phyloP scores from a whole-genome alignment of 2,797 vertebrate species.

The Furcifer pardalis region DNA sequence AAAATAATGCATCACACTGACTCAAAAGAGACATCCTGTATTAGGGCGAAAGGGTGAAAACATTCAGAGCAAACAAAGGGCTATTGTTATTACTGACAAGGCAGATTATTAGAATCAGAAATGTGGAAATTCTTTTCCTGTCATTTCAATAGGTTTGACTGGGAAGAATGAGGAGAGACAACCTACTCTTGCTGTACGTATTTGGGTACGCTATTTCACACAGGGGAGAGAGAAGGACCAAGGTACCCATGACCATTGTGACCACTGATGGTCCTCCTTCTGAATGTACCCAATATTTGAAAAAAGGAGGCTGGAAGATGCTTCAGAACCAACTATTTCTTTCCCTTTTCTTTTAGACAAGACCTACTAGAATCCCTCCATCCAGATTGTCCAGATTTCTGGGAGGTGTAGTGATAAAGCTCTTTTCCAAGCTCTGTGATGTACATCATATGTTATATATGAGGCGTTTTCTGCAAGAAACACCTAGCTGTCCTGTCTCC shows the following conservation, averaged over 20 bases:
- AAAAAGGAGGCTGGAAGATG: too few species aligned
- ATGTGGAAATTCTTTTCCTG: conserved; percentile 11
- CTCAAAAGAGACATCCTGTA: background rate
- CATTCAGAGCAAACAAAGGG: conserved; percentile 14
- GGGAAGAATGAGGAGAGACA: accelerated
- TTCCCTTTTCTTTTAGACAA: too few species aligned
- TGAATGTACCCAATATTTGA: too few species aligned
- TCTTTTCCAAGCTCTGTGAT: too few species aligned
- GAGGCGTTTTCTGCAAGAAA: background rate
- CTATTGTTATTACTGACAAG: conserved; percentile 34
- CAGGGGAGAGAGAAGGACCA: background rate
- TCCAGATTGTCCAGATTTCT: too few species aligned
- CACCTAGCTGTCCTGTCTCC: too few species aligned
- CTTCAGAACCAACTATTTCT: too few species aligned
- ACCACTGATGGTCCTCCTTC: too few species aligned
- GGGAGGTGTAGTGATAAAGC: too few species aligned
- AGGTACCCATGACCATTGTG: too few species aligned
- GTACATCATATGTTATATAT: background rate
- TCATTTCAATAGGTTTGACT: conserved; percentile 17
- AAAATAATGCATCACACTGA: background rate
- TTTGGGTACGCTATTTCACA: background rate
- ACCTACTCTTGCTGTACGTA: background rate
- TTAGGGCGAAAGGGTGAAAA: conserved; percentile 40
- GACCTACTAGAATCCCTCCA: too few species aligned
- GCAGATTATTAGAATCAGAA: conserved; percentile 27